phyloP scores from a whole-genome alignment of 2,888 invertebrate genomes.

The Noctua fimbriata region DNA sequence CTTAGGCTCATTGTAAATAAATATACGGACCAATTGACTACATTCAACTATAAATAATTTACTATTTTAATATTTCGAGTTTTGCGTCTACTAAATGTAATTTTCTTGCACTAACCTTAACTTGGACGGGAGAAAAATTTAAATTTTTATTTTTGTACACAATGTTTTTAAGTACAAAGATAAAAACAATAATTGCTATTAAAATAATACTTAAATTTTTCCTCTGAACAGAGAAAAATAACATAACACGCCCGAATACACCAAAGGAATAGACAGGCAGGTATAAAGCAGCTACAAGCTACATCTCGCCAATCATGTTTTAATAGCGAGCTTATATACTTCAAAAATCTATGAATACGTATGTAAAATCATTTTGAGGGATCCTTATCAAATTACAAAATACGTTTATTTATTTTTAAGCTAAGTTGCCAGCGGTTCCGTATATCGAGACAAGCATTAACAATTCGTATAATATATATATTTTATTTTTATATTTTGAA shows the following conservation, averaged over 20 bases:
- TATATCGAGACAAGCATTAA: conserved; percentile 62
- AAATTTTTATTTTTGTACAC: conserved; percentile 16
- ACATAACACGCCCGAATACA: neutral
- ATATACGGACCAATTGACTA: conserved; percentile 1
- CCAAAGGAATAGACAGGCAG: neutral
- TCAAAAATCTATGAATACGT: conserved; percentile 25
- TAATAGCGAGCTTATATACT: neutral
- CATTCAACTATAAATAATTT: neutral
- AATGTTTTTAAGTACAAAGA: neutral
- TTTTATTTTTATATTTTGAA: conserved; percentile 64
- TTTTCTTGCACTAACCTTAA: conserved; percentile 45
- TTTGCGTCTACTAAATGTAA: conserved; percentile 2
- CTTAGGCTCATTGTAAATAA: neutral
- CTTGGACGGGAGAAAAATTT: conserved; percentile 28
- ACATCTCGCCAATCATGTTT: neutral
- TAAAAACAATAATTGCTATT: conserved; percentile 16
- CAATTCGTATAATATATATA: conserved; percentile 64
- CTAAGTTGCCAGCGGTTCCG: conserved; percentile 52
- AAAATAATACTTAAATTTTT: neutral
- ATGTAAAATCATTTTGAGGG: neutral
- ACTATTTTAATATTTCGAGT: conserved; percentile 5
- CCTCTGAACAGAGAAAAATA: neutral
- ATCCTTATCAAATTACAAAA: conserved; percentile 50
- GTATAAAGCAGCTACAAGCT: no score
- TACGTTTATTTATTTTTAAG: conserved; percentile 65